A percentile compares a stretch with the other conserved stretches of the same genome.
Conservation (phyloP, 92 coral and sea anemone species). For the Heteractis magnifica region DNA sequence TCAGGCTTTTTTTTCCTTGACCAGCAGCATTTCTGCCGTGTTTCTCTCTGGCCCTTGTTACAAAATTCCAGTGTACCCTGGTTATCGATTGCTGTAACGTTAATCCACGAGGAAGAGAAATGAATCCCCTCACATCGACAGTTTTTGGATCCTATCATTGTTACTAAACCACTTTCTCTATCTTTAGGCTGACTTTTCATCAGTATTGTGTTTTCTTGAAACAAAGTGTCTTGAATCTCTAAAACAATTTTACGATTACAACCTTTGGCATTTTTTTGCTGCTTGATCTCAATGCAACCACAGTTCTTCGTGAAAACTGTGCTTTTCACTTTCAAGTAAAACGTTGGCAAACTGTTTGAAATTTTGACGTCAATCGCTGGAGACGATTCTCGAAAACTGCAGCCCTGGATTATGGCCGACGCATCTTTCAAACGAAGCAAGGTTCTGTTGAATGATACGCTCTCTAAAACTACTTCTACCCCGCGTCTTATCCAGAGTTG, state of each 20-base stretch:
- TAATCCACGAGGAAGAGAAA: not conserved
- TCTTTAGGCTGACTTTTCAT: not conserved
- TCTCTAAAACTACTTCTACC: not conserved
- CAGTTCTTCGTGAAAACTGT: constrained; percentile 4
- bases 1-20: not conserved
- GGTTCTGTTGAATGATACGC: constrained; percentile 11
- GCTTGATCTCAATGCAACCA: constrained; percentile 15
- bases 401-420: not conserved
- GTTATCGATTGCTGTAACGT: constrained; percentile 18
- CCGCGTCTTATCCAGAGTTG: not conserved
- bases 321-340: not conserved
- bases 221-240: constrained; percentile 1
- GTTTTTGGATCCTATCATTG: not conserved
- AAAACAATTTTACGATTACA: not conserved
- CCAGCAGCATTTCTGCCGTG: not conserved
- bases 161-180: not conserved
- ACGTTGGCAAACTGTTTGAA: not conserved
- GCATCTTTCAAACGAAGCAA: not conserved
- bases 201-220: constrained; percentile 5
- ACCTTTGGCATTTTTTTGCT: not conserved
- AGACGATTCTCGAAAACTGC: constrained; percentile 2
- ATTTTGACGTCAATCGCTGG: not conserved
- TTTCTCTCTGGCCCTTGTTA: not conserved
- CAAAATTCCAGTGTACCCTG: not conserved
- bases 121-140: not conserved